A percentile compares a stretch with the other conserved stretches of the same genome.
These are phyloP conservation scores for Dorcus hopei DNA, from an alignment of 2,888 invertebrate genomes.

Conservation along the genomic window DNA sequence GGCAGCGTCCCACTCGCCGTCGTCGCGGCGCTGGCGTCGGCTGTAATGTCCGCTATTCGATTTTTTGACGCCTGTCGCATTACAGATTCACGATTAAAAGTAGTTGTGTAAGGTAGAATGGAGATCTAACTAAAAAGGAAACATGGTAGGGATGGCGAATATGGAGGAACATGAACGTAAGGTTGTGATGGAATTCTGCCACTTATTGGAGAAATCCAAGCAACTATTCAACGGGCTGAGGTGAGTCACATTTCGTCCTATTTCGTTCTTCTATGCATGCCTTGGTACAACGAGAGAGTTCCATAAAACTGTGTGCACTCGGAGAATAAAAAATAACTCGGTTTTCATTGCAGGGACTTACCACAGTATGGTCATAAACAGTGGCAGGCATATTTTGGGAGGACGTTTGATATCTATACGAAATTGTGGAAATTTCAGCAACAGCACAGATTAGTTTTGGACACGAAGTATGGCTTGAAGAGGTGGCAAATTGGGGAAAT, in stretches of 20 bases:
- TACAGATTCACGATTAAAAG: not conserved
- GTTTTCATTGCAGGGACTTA: constrained; percentile 70
- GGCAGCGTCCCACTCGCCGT: constrained; percentile 28
- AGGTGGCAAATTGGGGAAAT: constrained; percentile 99
- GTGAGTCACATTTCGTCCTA: constrained; percentile 49
- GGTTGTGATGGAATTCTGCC: constrained; percentile 93
- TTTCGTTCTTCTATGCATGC: too few relatives aligned
- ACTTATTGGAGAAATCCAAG: constrained; percentile 93
- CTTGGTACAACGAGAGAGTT: too few relatives aligned
- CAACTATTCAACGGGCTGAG: constrained; percentile 94
- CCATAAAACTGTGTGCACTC: too few relatives aligned
- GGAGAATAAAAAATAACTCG: not conserved
- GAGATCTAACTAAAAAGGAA: constrained; percentile 27
- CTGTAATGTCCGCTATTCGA: constrained; percentile 47
- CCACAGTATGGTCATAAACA: constrained; percentile 97
- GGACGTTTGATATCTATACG: constrained; percentile 96
- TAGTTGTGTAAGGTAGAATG: not conserved
- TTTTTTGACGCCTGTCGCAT: constrained; percentile 39
- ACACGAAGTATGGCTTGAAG: constrained; percentile 91
- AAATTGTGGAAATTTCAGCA: constrained; percentile 98
- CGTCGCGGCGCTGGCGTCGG: constrained; percentile 39
- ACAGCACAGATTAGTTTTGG: constrained; percentile 86
- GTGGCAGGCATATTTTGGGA: constrained; percentile 96
- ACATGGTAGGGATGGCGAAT: constrained; percentile 73
- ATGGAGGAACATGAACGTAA: constrained; percentile 86